These are phyloP conservation scores for Psammodynastes pulverulentus DNA, from an alignment of 2,113 vertebrate species.

Conservation along the genomic window DNA sequence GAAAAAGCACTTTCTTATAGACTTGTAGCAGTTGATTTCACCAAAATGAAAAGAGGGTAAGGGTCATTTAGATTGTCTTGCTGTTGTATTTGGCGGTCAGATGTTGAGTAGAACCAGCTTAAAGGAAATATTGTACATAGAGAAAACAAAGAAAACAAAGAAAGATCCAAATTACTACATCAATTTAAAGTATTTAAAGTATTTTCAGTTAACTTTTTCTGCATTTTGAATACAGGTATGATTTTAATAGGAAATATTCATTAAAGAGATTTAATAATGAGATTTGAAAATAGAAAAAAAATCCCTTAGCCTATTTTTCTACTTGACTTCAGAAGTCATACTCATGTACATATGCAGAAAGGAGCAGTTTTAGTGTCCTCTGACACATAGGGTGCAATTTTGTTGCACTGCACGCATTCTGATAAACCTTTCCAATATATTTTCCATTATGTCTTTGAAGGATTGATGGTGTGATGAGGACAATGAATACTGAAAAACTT, in stretches of 20 bases:
- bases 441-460: conserved; percentile 60
- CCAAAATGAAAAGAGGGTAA: conserved; percentile 95
- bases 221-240: background rate
- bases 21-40: conserved; percentile 91
- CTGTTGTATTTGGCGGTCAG: background rate
- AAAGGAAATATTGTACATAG: background rate
- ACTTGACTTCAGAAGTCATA: background rate
- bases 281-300: background rate
- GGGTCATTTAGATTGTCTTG: conserved; percentile 19
- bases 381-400: background rate
- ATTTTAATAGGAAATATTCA: background rate
- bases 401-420: background rate
- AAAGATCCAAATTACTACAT: background rate
- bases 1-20: conserved; percentile 95
- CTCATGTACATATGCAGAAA: background rate
- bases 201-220: background rate
- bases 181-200: background rate
- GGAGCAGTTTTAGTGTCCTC: background rate
- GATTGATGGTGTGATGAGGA: conserved; percentile 88
- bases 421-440: background rate
- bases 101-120: background rate
- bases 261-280: background rate
- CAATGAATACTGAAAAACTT: conserved; percentile 89
- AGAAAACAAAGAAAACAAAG: background rate
- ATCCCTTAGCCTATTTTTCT: background rate